A percentile compares a stretch with the other conserved stretches of the same genome.
phyloP scores from a whole-genome alignment of 2,797 vertebrate species.

The Microctenopoma steveboyesi region DNA sequence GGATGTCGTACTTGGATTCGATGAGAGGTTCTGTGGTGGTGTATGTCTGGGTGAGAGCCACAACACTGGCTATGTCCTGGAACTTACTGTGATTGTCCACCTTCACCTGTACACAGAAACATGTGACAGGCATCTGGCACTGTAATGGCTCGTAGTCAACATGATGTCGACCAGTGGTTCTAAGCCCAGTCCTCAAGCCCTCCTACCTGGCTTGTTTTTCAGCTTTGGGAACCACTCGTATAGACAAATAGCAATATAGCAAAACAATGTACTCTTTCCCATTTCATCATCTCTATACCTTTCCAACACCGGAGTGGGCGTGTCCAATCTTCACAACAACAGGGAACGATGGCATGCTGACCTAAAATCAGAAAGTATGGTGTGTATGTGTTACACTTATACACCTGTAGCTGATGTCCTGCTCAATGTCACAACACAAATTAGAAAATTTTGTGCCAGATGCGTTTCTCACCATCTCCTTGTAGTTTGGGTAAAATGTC shows the following conservation, averaged over 20 bases:
- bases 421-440: neutral
- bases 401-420: neutral
- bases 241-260: too few relatives aligned
- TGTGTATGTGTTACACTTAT: neutral
- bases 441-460: neutral
- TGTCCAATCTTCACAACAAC: slow-evolving; percentile 99
- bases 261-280: neutral
- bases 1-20: slow-evolving; percentile 97
- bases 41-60: slow-evolving; percentile 98
- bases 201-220: too few relatives aligned
- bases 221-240: too few relatives aligned
- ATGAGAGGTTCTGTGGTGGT: slow-evolving; percentile 96
- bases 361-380: slow-evolving; percentile 76
- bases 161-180: neutral
- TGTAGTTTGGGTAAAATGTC: slow-evolving; percentile 97
- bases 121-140: neutral
- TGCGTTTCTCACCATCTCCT: slow-evolving; percentile 92
- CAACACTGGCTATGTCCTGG: slow-evolving; percentile 98
- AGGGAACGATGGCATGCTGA: slow-evolving; percentile 95
- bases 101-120: slow-evolving; percentile 87
- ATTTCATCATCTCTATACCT: slow-evolving; percentile 83
- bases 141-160: neutral
- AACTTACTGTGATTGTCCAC: slow-evolving; percentile 98
- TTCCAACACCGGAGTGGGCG: slow-evolving; percentile 96
- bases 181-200: too few relatives aligned